Base-by-base conservation (phyloP, 2,113 vertebrate genomes). In the Callorhinus ursinus region DNA sequence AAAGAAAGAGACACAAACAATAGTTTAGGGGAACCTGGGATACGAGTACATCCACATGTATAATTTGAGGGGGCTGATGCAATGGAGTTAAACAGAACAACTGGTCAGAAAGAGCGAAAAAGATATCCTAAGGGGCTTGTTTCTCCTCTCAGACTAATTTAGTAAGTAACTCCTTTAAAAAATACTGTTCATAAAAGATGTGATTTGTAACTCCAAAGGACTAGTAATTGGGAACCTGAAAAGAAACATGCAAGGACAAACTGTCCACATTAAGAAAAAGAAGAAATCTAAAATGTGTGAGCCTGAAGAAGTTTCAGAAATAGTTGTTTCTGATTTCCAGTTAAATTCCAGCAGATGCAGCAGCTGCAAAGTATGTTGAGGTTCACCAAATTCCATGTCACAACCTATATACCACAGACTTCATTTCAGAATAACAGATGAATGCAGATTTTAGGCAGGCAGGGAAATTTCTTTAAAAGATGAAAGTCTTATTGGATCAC, bases 381-480 rank as follows among this genome's bases (percentile, higher is more conserved):
- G 14, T 18, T 77, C 82, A 59, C 71, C 81, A 81, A 92, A 93
- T n/a, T 72, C 63, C 1, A 0, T 0, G 18, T 79, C 61, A 24
- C 49, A 49, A 33, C 8, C 2, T 19, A 57, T 57, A 42, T 8
- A 87, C 31, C 57, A 81, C 51, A 88, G 49, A 65, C 76, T 74
- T 83, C 46, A 15, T 28, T 84, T 79, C 76, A 93, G 63, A 88
- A 77, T 42, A 87, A 93, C 14, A 69, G 51, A 94, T 26, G 63
- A 80, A 72, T 18, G 13, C 65, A 86, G 51, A 80, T 42, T 82
- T 88, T 31, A 89, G 79, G 49, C 65, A 88, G 93, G 36, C 65
- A 88, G 93, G 36, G 86, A 96, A 93, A 91, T 92, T 76, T 57
- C 86, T 97, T 96, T 77, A 79, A 84, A 92, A 97, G 87, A 96